These are phyloP conservation scores for Cylas formicarius DNA, from an alignment of 1,140 invertebrate species.

Conservation along the genomic window DNA sequence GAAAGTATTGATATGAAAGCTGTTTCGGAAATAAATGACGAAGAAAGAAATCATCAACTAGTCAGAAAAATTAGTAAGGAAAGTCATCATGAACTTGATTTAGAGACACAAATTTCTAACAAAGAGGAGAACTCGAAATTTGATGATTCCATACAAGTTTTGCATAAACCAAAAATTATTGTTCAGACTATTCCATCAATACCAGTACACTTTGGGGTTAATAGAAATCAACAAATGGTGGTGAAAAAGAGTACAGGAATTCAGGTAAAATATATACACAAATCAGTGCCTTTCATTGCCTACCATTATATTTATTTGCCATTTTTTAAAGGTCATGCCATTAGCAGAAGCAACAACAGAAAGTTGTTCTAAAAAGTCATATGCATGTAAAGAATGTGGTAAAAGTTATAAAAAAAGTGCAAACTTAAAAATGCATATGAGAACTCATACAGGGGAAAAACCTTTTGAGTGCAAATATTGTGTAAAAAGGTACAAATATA, in stretches of 20 bases:
- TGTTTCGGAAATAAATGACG: slow-evolving; percentile 3
- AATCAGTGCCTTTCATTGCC: background rate
- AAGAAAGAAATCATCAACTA: slow-evolving; percentile 11
- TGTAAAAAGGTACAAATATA: slow-evolving; percentile 35
- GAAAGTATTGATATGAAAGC: slow-evolving; percentile 6
- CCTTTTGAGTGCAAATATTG: slow-evolving; percentile 43
- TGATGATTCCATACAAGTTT: background rate
- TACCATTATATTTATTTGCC: background rate
- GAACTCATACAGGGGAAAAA: slow-evolving; percentile 41
- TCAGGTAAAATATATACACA: slow-evolving; percentile 9
- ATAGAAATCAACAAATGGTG: background rate
- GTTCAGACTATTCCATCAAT: no score
- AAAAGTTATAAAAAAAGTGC: slow-evolving; percentile 37
- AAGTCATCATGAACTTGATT: slow-evolving; percentile 17
- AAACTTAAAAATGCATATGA: slow-evolving; percentile 40
- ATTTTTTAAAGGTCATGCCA: background rate
- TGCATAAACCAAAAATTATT: no score
- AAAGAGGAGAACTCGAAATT: background rate
- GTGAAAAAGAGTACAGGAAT: slow-evolving; percentile 15
- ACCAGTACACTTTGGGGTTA: background rate
- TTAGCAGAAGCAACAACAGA: background rate
- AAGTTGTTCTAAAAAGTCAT: slow-evolving; percentile 17
- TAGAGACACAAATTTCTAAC: background rate
- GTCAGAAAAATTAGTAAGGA: slow-evolving; percentile 22
- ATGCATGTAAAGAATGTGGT: slow-evolving; percentile 32